phyloP scores from a whole-genome alignment of 1,140 invertebrate species.

The Adoxophyes honmai region DNA sequence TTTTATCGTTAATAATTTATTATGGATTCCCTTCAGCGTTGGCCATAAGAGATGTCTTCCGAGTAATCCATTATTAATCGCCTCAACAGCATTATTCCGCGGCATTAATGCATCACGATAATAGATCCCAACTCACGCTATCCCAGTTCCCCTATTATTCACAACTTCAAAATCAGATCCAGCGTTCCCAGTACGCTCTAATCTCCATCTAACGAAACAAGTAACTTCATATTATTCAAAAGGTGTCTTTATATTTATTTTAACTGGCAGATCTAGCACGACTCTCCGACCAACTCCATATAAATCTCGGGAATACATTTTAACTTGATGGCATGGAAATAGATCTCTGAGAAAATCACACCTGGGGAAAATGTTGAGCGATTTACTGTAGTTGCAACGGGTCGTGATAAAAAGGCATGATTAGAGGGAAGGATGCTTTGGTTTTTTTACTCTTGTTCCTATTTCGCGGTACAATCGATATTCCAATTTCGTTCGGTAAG shows the following conservation, averaged over 20 bases:
- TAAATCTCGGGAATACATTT: constrained; percentile 43
- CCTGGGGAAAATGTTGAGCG: constrained; percentile 21
- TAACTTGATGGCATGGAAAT: constrained; percentile 30
- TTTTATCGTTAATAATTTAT: too few species aligned
- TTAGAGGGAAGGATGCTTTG: too few species aligned
- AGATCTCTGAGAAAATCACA: constrained; percentile 25
- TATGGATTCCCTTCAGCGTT: too few species aligned
- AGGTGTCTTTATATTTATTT: constrained; percentile 63
- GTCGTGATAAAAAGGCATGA: too few species aligned
- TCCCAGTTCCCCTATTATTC: constrained; percentile 19
- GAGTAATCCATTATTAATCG: not conserved
- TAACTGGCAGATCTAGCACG: constrained; percentile 62
- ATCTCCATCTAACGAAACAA: constrained; percentile 39
- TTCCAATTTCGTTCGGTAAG: too few species aligned
- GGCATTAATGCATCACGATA: constrained; percentile 3
- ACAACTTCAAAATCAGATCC: constrained; percentile 24
- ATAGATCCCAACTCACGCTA: not conserved
- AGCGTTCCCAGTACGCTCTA: constrained; percentile 23
- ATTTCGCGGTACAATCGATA: too few species aligned
- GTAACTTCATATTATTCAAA: constrained; percentile 60
- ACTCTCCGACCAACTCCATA: constrained; percentile 48
- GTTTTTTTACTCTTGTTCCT: too few species aligned
- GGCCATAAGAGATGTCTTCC: too few species aligned
- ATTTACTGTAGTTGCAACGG: not conserved
- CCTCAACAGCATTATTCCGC: not conserved